Evolutionary conservation across 2,888 invertebrate genomes (phyloP), one percentile per base, ranked within the genome.

Genomic region (Pyrochroa serraticornis): DNA sequence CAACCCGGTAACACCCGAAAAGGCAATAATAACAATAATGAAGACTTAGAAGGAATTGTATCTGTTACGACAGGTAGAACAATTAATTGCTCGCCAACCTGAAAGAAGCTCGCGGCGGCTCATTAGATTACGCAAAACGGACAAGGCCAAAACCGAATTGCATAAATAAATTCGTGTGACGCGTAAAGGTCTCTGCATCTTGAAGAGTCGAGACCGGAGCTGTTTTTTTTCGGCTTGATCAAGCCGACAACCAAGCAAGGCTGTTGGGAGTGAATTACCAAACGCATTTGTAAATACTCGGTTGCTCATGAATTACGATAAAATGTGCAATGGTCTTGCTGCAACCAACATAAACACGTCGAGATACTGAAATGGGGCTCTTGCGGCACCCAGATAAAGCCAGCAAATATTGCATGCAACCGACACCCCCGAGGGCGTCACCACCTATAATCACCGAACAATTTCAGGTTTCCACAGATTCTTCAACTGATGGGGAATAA

Each of bases 241-340:
- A n/a, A n/a, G n/a, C n/a, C 22, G 22, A 22, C 22, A n/a, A n/a
- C 22, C 22, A 22, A 48, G 10, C 55, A 48, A 55, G 47, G 51
- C 46, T 58, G 52, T 34, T 13, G 34, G 32, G 31, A 7, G 46
- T 22, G 3, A 50, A 50, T 59, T 59, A 59, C 59, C 54, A 59
- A 59, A 59, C 43, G 42, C 54, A 54, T 58, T 58, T 58, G 58
- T 58, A 54, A 58, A 58, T 58, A 58, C 35, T 49, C 31, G 45
- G 45, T 58, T 58, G 52, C 58, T 58, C 36, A 54, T 44, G 41
- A 36, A 50, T 58, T 58, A 54, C 58, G 49, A 54, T 49, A 58
- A 54, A 58, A 54, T 58, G 50, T 59, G 59, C 59, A 59, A 59
- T 58, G 43, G 39, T 49, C 54, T 59, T 59, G 59, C 37, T 50